Base-by-base conservation (phyloP, 2,797 vertebrate genomes). In the Oreonectes daqikongensis region DNA sequence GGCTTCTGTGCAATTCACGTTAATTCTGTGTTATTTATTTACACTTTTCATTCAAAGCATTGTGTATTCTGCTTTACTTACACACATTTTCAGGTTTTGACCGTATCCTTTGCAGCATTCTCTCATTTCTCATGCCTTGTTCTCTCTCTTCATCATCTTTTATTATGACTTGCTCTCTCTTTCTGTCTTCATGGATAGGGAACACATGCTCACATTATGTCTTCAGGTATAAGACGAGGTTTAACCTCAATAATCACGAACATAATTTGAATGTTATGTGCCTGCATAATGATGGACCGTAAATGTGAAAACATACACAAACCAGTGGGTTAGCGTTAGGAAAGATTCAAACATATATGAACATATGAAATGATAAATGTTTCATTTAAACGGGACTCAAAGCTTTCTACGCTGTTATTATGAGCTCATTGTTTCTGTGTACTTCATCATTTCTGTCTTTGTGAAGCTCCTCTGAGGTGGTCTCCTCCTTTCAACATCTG, bases 361-460 rank as follows among this genome's bases (percentile, higher is more conserved):
- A n/a, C n/a, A n/a, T n/a, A n/a, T n/a, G n/a, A 11, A 2, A 42
- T 10, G 11, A 42, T 72, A 28, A 63, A 53, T 78, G 80, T 78
- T 65, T 82, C 57, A 77, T 82, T 75, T 79, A 61, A 28, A 55
- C 55, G 14, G 48, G 44, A 61, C 46, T 28, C 53, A 64, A 72
- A 72, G 7, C n/a, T 52, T 6, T 52, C 3, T 44, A 60, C 73
- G 60, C 48, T 46, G 65, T 17, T 42, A 44, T 66, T 71, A 80
- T 66, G 64, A 72, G 75, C 46, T 24, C 74, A 75, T 77, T 57
- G 55, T 77, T n/a, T 53, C 73, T 70, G 53, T 63, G 46, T 35
- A 53, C 60, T 66, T 71, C 30, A 53, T 76, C 40, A 10, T 48
- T 48, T 50, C 69, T 20, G 28, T 77, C 72, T 72, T 69, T 61